phyloP scores from a whole-genome alignment of 2,797 vertebrate species.

The Chrysocyon brachyurus region DNA sequence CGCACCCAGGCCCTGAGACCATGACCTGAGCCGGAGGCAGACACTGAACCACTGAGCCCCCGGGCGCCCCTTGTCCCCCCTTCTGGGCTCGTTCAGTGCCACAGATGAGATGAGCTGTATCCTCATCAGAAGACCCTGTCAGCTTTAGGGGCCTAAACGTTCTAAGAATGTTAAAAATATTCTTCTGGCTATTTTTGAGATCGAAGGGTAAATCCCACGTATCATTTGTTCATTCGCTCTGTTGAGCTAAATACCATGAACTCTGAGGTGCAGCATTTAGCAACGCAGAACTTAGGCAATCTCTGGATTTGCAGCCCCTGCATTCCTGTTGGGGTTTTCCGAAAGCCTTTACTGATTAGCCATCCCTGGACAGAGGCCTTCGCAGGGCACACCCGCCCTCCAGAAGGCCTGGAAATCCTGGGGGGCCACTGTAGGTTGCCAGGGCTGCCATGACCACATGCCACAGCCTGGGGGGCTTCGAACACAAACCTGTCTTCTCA shows the following conservation, averaged over 20 bases:
- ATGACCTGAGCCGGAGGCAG: no score
- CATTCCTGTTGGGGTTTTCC: background rate
- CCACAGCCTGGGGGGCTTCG: background rate
- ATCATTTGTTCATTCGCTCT: background rate
- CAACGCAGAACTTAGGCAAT: background rate
- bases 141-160: background rate
- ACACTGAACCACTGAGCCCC: no score
- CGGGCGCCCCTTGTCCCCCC: no score
- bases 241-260: background rate
- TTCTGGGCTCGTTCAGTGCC: no score
- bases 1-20: no score
- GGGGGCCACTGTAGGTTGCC: background rate
- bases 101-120: background rate
- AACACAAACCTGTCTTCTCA: background rate
- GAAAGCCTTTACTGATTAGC: background rate
- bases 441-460: background rate
- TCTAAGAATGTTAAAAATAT: background rate
- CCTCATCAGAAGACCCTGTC: background rate
- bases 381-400: background rate
- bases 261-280: background rate
- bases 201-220: background rate
- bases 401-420: background rate
- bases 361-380: background rate
- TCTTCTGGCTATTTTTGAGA: background rate
- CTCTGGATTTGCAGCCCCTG: background rate